These are phyloP conservation scores for Scaptomyza montana DNA, from an alignment of 1,140 invertebrate species.

Conservation along the genomic window DNA sequence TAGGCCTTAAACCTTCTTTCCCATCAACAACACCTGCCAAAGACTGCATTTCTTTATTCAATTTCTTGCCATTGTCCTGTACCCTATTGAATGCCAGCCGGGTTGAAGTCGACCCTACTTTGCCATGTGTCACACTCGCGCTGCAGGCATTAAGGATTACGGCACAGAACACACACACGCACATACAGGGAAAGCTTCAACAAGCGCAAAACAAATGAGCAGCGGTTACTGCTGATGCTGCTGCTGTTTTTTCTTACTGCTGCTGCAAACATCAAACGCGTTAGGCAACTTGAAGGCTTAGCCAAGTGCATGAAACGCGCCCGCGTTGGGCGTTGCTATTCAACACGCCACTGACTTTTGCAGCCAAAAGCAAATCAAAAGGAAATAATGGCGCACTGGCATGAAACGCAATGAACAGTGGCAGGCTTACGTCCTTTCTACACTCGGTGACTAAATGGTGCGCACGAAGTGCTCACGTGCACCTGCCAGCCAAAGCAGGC, in stretches of 20 bases:
- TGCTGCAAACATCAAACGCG: slow-evolving; percentile 72
- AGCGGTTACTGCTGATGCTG: slow-evolving; percentile 22
- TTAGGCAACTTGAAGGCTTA: slow-evolving; percentile 78
- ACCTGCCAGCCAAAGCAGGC: slow-evolving; percentile 55
- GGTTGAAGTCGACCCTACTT: neutral
- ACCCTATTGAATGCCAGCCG: slow-evolving; percentile 9
- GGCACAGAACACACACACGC: slow-evolving; percentile 12
- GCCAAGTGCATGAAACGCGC: slow-evolving; percentile 76
- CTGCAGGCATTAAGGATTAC: slow-evolving; percentile 64
- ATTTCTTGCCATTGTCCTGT: slow-evolving; percentile 11
- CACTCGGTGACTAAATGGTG: slow-evolving; percentile 68
- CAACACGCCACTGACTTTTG: slow-evolving; percentile 71
- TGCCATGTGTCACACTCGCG: slow-evolving; percentile 55
- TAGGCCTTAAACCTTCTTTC: neutral
- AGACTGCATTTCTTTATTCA: neutral
- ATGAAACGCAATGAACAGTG: slow-evolving; percentile 38
- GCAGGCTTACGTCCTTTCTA: neutral
- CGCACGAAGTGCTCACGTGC: slow-evolving; percentile 76
- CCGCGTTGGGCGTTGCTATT: slow-evolving; percentile 43
- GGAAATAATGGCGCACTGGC: slow-evolving; percentile 74
- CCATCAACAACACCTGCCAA: neutral
- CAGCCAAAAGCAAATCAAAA: slow-evolving; percentile 79
- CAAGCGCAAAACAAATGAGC: slow-evolving; percentile 21
- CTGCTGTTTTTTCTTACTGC: slow-evolving; percentile 26
- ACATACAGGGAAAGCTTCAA: neutral